Percentiles rank a stretch among this genome's conserved stretches.
Conservation (phyloP, 1,140 invertebrate genomes). For the Bombus superbus region DNA sequence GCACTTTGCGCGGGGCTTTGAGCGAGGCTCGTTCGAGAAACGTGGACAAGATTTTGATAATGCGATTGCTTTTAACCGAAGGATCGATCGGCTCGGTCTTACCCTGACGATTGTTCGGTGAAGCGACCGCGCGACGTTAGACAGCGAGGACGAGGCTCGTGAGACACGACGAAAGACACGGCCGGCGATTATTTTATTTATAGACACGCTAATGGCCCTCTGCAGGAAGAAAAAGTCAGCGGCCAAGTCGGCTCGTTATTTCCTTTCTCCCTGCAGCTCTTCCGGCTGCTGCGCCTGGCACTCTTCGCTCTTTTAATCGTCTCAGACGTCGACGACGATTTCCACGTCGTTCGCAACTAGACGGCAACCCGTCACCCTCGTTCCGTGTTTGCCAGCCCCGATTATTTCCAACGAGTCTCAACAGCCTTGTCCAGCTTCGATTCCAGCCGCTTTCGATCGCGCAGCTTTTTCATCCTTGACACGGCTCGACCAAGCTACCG, state of each 20-base stretch:
- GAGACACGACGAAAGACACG: conserved; percentile 38
- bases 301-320: conserved; percentile 27
- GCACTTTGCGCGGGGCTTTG: no score
- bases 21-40: neutral
- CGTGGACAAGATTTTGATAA: neutral
- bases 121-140: neutral
- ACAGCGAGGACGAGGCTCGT: neutral
- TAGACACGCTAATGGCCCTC: conserved; percentile 49
- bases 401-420: conserved; percentile 30
- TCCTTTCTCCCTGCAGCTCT: conserved; percentile 21
- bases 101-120: neutral
- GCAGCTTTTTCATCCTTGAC: rapidly evolving
- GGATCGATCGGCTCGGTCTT: neutral
- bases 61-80: neutral
- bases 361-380: neutral
- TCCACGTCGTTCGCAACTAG: conserved; percentile 13
- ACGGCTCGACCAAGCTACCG: neutral
- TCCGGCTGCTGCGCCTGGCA: conserved; percentile 36
- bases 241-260: conserved; percentile 51
- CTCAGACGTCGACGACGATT: conserved; percentile 25
- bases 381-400: neutral
- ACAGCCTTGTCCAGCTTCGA: neutral
- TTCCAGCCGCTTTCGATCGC: neutral
- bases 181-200: conserved; percentile 56
- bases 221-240: conserved; percentile 16